Conservation (phyloP, 2,113 vertebrate genomes). For the Callorhinus ursinus region DNA sequence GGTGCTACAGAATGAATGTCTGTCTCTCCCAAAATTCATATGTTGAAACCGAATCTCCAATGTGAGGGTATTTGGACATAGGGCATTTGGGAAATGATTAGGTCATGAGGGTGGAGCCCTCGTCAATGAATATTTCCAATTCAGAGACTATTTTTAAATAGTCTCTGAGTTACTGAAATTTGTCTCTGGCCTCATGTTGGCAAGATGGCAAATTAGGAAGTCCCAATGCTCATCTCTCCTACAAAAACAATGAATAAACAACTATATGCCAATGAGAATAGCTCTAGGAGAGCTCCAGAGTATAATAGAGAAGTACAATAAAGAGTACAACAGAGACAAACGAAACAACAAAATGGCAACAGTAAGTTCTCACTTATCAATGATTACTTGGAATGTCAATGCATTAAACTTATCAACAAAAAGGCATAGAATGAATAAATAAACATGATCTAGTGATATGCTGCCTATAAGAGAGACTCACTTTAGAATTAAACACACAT, state of each 20-base stretch:
- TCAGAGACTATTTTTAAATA: slow-evolving; percentile 6
- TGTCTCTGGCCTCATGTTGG: background rate
- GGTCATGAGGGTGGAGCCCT: background rate
- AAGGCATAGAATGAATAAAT: background rate
- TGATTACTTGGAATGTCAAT: background rate
- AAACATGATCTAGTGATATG: background rate
- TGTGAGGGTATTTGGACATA: background rate
- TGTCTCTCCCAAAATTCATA: background rate
- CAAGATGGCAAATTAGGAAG: background rate
- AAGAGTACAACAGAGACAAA: background rate
- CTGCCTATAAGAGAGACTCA: background rate
- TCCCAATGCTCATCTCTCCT: too few species aligned
- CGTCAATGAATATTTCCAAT: background rate
- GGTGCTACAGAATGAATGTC: background rate
- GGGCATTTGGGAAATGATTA: background rate
- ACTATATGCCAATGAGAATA: background rate
- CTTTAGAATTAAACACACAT: background rate
- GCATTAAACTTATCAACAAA: background rate
- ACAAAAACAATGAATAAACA: slow-evolving; percentile 13
- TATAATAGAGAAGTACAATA: background rate
- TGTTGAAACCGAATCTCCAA: background rate
- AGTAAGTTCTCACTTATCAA: background rate
- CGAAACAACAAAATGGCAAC: background rate
- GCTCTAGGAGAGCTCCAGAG: background rate
- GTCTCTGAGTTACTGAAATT: background rate